Evolutionary conservation across 2,888 invertebrate genomes (phyloP), one percentile per base, ranked within the genome.

Genomic region (Cheilosia soror): DNA sequence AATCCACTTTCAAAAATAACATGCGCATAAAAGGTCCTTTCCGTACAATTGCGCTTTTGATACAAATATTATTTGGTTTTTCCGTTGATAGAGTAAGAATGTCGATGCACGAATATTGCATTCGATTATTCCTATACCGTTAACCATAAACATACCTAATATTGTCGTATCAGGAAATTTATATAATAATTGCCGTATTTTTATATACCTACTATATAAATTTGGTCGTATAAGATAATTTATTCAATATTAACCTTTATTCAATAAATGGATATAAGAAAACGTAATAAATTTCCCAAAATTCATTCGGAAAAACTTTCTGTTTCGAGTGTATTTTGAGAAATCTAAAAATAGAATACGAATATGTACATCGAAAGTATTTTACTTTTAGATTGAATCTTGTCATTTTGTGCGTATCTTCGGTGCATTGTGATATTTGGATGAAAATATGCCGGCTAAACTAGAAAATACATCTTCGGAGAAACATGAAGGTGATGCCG

Each of bases 401-500:
- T 27, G 57, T 55, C 4, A 68, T 44, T 20, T 20, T 33, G 44
- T 20, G 55, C 15, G 47, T 20, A 15, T 40, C 5, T 44, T 82
- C 15, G 77, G 82, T 77, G 33, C 42, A 40, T 66, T 65, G 9
- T 65, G 11, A 57, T 9, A 73, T 55, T 65, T 65, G 2, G 40
- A 75, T 27, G 47, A 27, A 5, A 44, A 53, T 72, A 85, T 85
- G 85, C 72, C 81, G 87, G 88, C 87, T 13, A 88, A 76, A 76
- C 88, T 92, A 63, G 90, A 90, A 80, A 88, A 89, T 88, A 87
- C 88, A 25, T 90, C 91, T 0, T 27, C 80, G 4, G 92, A 90
- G 75, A 90, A 91, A 49, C 92, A 92, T 77, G 91, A 91, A 82
- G 92, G 92, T 29, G 92, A 93, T 88, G 90, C 90, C 71, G 90